These are phyloP conservation scores for Paragorgia papillata DNA, from an alignment of 92 coral and sea anemone genomes.

Conservation along the genomic window DNA sequence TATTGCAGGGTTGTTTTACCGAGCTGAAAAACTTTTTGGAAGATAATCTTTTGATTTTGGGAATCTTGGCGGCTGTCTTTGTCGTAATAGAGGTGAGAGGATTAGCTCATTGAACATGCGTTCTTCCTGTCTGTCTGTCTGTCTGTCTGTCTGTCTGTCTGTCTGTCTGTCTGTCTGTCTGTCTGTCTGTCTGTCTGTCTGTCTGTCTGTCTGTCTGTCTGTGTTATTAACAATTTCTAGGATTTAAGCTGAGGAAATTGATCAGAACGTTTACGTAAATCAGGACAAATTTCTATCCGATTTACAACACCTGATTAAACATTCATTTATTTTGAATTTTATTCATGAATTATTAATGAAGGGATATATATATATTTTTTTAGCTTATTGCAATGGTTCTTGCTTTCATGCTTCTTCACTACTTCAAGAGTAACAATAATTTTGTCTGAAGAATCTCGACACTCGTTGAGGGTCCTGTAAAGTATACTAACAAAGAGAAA, in stretches of 20 bases:
- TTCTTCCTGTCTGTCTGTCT: no score
- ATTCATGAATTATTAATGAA: no score
- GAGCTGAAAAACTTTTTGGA: conserved; percentile 39
- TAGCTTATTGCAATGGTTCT: not conserved
- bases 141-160: not conserved
- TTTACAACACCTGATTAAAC: not conserved
- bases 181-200: not conserved
- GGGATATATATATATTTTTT: not conserved
- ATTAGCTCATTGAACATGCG: not conserved
- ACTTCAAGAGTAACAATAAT: not conserved
- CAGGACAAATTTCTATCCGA: no score
- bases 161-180: not conserved
- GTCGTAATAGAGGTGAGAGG: conserved; percentile 36
- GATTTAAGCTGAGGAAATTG: no score
- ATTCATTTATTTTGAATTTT: no score
- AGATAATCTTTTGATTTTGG: conserved; percentile 22
- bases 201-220: no score
- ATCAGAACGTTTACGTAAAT: no score
- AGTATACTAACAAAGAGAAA: no score
- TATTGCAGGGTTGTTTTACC: conserved; percentile 40
- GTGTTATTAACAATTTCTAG: no score
- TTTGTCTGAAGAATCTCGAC: not conserved
- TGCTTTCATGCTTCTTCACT: not conserved
- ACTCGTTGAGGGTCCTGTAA: no score
- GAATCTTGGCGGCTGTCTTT: conserved; percentile 25